These are phyloP conservation scores for Suricata suricatta DNA, from an alignment of 2,113 vertebrate species.

Conservation along the genomic window DNA sequence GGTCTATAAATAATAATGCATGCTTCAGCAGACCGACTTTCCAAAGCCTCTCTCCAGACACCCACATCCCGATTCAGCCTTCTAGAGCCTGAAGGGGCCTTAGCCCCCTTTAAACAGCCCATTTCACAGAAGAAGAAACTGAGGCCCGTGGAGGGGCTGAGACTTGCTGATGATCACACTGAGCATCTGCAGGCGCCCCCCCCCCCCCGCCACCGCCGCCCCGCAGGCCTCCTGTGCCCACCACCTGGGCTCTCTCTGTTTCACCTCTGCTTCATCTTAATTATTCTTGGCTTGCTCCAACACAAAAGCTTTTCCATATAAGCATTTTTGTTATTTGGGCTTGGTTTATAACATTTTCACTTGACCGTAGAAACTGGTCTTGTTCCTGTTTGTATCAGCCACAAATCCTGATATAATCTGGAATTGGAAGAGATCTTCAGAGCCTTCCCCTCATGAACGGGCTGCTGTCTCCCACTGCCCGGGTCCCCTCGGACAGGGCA, in stretches of 20 bases:
- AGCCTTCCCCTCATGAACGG: neutral
- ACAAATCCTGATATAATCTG: neutral
- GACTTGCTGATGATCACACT: neutral
- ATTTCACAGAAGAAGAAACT: neutral
- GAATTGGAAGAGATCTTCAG: neutral
- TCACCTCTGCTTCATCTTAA: neutral
- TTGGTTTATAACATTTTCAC: neutral
- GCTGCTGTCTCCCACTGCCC: rapidly evolving
- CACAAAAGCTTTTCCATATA: neutral
- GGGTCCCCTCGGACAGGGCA: neutral
- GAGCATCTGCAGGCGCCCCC: neutral
- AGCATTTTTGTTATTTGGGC: neutral
- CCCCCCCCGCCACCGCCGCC: no score
- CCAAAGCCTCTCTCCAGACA: neutral
- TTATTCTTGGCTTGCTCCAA: neutral
- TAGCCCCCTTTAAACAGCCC: neutral
- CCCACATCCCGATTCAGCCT: neutral
- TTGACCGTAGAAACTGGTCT: neutral
- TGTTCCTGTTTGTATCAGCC: neutral
- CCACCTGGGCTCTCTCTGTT: neutral
- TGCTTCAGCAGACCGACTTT: neutral
- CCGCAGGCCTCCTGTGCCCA: neutral
- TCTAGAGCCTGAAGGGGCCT: neutral
- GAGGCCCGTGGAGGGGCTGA: neutral
- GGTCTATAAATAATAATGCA: slow-evolving; percentile 55